Evolutionary conservation across 2,113 vertebrate genomes (phyloP).

Genomic region (Bubo bubo): DNA sequence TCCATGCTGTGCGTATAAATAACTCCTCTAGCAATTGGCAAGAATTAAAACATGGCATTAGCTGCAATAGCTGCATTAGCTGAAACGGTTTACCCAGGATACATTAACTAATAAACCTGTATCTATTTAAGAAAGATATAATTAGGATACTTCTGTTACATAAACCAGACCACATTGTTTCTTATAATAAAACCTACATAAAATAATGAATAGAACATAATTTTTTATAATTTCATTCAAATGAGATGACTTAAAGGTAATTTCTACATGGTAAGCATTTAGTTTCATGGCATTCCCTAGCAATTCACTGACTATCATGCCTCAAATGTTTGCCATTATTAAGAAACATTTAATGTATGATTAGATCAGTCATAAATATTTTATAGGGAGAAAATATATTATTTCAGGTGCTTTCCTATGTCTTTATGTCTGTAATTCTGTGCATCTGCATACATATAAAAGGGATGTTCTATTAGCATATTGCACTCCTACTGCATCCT

Average conservation of each 20-base stretch:
- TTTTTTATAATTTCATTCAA: conserved; percentile 46
- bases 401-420: background rate
- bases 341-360: conserved; percentile 23
- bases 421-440: conserved; percentile 9
- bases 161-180: background rate
- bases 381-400: conserved; percentile 15
- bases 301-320: conserved; percentile 15
- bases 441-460: conserved; percentile 32
- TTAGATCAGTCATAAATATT: conserved; percentile 46
- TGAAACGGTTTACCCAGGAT: conserved; percentile 37
- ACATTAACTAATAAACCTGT: conserved; percentile 38
- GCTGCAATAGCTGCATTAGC: conserved; percentile 14
- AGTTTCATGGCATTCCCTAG: conserved; percentile 4
- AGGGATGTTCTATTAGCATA: background rate
- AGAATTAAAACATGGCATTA: conserved; percentile 49
- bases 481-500: background rate
- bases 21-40: conserved; percentile 38
- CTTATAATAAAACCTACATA: conserved; percentile 22
- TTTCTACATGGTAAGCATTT: conserved; percentile 44
- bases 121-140: conserved; percentile 43
- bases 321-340: conserved; percentile 32
- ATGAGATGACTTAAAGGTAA: conserved; percentile 36
- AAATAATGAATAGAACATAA: conserved; percentile 15
- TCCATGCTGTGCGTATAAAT: conserved; percentile 56
- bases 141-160: conserved; percentile 56